Base-by-base conservation (phyloP, 1,140 invertebrate species). In the Protaetia brevitarsis region DNA sequence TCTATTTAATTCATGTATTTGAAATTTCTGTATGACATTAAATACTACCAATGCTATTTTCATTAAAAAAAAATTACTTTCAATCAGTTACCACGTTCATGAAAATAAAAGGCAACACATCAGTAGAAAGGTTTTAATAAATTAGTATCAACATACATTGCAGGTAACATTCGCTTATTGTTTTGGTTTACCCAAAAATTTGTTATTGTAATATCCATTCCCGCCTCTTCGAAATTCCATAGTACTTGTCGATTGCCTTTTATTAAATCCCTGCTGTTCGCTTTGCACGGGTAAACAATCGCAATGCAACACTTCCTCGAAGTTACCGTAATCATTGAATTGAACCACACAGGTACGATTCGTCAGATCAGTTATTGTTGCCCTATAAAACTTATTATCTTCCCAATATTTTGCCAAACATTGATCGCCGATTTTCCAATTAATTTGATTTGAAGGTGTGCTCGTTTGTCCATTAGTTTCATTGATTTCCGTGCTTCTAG, bases 341-440 rank as follows among this genome's bases (percentile, higher is more conserved):
- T 87, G 86, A 1, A 95, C 93, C 21, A 94, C 90, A 71, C 90
- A 92, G 0, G 92, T 94, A 65, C 83, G 87, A 10, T 89, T 84
- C 0, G 89, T 89, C 19, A 93, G 83, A 5, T 85, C 90, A 4
- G 89, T 92, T 28, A 96, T 87, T 74, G 89, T 85, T 23, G 93
- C 92, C 76, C 90, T 87, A 73, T 96, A 95, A 81, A 90, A 94
- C 91, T 94, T 87, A 73, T 91, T 89, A 81, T 96, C 93, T 80
- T 95, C 93, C 93, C 93, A 95, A 79, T 95, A 96, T 74, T 93
- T 91, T 4, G 93, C 93, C 77, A 94, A 82, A 79, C 92, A 94
- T 45, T 87, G 83, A 75, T 94, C 91, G 19, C 92, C 92, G 58
- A 87, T 78, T 73, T 87, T 88, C 89, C 89, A 94, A 64, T 45